phyloP scores from a whole-genome alignment of 1,140 invertebrate species.

The Penaeus japonicus region DNA sequence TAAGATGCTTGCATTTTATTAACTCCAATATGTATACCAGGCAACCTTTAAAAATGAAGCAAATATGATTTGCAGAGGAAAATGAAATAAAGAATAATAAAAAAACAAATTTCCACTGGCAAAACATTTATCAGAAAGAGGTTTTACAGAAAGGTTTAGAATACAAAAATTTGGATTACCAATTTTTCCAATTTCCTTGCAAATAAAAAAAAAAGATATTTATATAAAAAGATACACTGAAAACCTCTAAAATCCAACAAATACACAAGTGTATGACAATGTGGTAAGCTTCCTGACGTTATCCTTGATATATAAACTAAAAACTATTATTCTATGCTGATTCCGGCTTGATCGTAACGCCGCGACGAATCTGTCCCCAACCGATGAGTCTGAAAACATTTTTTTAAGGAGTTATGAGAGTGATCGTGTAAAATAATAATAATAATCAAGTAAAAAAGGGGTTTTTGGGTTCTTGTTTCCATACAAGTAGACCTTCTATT shows the following conservation, averaged over 20 bases:
- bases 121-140: too few species aligned
- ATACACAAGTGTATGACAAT: too few species aligned
- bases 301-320: too few species aligned
- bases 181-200: background rate
- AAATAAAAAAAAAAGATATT: background rate
- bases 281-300: background rate
- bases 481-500: too few species aligned
- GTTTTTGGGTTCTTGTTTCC: too few species aligned
- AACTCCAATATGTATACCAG: too few species aligned
- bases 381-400: slow-evolving; percentile 80
- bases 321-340: background rate
- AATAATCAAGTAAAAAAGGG: background rate
- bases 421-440: slow-evolving; percentile 14
- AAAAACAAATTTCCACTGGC: too few species aligned
- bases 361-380: slow-evolving; percentile 95
- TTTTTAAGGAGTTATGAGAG: slow-evolving; percentile 37
- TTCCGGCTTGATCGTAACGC: slow-evolving; percentile 83
- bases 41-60: too few species aligned
- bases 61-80: too few species aligned
- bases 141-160: too few species aligned
- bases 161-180: background rate
- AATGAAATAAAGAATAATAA: too few species aligned
- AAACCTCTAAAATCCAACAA: background rate
- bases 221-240: background rate
- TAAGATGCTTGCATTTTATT: too few species aligned